A percentile compares a stretch with the other conserved stretches of the same genome.
Evolutionary conservation across 1,140 invertebrate genomes (phyloP).

Genomic region (Conopomorpha cramerella): DNA sequence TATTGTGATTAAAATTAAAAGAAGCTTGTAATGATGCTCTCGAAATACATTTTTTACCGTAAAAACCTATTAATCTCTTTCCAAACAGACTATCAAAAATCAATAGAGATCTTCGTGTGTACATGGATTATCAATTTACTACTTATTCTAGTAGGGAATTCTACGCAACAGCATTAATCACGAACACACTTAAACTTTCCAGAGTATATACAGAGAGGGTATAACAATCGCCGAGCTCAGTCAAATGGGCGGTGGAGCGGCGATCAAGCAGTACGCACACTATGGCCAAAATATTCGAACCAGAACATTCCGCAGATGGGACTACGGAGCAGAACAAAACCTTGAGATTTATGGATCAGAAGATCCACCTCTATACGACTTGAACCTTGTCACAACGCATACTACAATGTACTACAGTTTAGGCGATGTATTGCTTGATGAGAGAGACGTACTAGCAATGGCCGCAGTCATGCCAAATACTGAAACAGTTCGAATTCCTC

Average conservation of each 20-base stretch:
- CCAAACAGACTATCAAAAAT: too few species aligned
- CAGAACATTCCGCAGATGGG: neutral
- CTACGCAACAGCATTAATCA: too few species aligned
- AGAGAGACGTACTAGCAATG: neutral
- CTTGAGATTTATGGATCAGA: neutral
- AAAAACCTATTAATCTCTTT: too few species aligned
- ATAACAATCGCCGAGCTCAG: too few species aligned
- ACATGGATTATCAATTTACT: too few species aligned
- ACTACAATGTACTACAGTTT: neutral
- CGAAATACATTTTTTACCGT: too few species aligned
- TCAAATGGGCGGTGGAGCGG: neutral
- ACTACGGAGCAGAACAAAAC: neutral
- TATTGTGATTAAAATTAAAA: too few species aligned
- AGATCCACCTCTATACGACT: neutral
- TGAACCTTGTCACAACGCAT: neutral
- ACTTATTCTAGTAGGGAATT: too few species aligned
- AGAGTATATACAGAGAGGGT: too few species aligned
- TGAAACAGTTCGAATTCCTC: neutral
- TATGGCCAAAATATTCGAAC: neutral
- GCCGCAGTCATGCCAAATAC: neutral
- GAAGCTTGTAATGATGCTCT: too few species aligned
- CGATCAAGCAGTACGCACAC: neutral
- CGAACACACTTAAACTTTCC: too few species aligned
- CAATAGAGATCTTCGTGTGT: too few species aligned
- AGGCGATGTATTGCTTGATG: neutral